Evolutionary conservation across 2,113 vertebrate species (phyloP).

Genomic region (Xenotilapia longispinis): DNA sequence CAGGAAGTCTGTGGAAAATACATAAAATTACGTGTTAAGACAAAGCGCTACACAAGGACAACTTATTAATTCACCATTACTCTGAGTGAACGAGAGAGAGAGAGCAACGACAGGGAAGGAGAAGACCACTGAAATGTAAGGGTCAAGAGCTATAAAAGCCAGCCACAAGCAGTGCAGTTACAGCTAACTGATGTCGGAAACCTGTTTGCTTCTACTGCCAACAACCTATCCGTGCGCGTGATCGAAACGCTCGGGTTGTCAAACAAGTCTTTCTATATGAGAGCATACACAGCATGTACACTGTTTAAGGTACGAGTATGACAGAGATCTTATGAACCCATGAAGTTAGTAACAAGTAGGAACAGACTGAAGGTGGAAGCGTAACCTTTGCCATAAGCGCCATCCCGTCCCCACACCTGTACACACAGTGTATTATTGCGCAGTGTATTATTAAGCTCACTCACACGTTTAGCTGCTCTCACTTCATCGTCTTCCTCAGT

Average conservation of each 20-base stretch:
- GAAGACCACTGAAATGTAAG: background rate
- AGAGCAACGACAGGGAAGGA: background rate
- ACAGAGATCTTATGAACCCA: background rate
- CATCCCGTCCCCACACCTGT: background rate
- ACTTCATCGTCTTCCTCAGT: background rate
- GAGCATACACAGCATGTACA: background rate
- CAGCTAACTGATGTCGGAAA: background rate
- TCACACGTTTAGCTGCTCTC: background rate
- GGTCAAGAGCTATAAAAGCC: background rate
- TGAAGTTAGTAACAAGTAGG: background rate
- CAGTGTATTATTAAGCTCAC: background rate
- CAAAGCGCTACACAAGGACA: background rate
- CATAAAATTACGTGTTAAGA: background rate
- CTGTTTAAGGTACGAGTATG: background rate
- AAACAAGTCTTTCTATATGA: background rate
- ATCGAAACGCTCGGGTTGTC: background rate
- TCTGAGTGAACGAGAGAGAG: background rate
- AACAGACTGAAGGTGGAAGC: background rate
- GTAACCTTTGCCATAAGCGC: background rate
- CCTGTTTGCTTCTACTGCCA: background rate
- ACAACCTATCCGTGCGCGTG: background rate
- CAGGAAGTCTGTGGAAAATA: background rate
- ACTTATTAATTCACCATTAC: background rate
- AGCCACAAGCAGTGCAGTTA: background rate
- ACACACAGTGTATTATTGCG: background rate